Conservation (phyloP, 2,888 invertebrate species). For the Megaustenia siamemsis region DNA sequence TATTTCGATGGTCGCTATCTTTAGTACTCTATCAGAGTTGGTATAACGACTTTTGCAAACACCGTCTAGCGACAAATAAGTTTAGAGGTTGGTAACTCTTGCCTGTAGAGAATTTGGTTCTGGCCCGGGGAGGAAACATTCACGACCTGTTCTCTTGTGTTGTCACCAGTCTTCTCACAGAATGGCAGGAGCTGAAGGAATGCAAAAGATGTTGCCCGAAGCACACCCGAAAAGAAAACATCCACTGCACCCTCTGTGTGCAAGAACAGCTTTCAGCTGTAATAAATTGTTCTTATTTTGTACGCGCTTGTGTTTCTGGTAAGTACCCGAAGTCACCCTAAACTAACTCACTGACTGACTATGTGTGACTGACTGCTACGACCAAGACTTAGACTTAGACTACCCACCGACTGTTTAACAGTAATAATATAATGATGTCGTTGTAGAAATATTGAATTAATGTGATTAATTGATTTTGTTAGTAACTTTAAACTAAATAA, state of each 20-base stretch:
- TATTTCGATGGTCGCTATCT: too few relatives aligned
- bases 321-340: too few relatives aligned
- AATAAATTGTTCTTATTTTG: slow-evolving; percentile 70
- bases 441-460: too few relatives aligned
- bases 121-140: background rate
- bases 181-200: slow-evolving; percentile 60
- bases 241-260: slow-evolving; percentile 64
- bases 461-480: too few relatives aligned
- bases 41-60: background rate
- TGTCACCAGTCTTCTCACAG: background rate
- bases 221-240: slow-evolving; percentile 57
- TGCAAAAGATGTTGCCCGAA: slow-evolving; percentile 61
- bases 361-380: too few relatives aligned
- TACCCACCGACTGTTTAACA: too few relatives aligned
- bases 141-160: background rate
- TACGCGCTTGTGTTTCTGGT: slow-evolving; percentile 68
- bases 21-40: background rate
- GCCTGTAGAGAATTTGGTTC: too few relatives aligned
- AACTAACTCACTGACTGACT: too few relatives aligned
- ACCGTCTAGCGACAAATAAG: background rate
- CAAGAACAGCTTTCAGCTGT: slow-evolving; percentile 67
- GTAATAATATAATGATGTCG: too few relatives aligned
- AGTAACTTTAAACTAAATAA: too few relatives aligned
- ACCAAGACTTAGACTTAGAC: too few relatives aligned
- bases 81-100: background rate